Evolutionary conservation across 2,113 vertebrate genomes (phyloP).

Genomic region (Poecilia latipinna): DNA sequence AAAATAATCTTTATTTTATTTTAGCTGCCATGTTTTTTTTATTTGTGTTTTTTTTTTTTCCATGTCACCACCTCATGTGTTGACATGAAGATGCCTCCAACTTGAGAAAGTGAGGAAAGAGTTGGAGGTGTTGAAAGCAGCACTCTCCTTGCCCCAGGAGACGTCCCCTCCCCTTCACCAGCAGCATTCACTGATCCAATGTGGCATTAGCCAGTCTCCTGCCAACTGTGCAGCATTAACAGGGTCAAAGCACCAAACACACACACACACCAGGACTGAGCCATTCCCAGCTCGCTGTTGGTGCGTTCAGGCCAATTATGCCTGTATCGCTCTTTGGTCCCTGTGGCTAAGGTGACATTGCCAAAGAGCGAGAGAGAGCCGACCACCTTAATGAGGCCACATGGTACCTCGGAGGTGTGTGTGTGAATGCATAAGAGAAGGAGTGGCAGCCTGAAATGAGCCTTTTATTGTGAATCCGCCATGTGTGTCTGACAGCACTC

Average conservation of each 20-base stretch:
- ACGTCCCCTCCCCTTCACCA: constrained; percentile 64
- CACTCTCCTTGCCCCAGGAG: constrained; percentile 54
- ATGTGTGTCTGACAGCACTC: constrained; percentile 20
- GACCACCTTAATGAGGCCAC: constrained; percentile 68
- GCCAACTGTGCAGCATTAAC: constrained; percentile 61
- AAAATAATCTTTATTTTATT: background rate
- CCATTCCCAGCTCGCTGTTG: constrained; percentile 66
- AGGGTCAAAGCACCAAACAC: constrained; percentile 67
- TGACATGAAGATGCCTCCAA: constrained; percentile 48
- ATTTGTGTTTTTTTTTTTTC: background rate
- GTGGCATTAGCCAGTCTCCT: constrained; percentile 76
- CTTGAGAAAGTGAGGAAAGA: constrained; percentile 9
- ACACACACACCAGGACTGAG: constrained; percentile 30
- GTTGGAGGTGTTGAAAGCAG: constrained; percentile 63
- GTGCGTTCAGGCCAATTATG: constrained; percentile 87
- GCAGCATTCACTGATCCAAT: constrained; percentile 74
- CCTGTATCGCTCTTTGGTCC: constrained; percentile 80
- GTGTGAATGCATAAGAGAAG: constrained; percentile 23
- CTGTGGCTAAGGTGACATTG: constrained; percentile 71
- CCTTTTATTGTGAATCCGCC: constrained; percentile 31
- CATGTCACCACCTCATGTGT: constrained; percentile 27
- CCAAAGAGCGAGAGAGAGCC: constrained; percentile 73
- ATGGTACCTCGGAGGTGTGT: constrained; percentile 43
- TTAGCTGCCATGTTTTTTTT: background rate
- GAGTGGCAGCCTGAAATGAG: constrained; percentile 22